Evolutionary conservation across 2,888 invertebrate genomes (phyloP).

Genomic region (Cerastis rubricosa): DNA sequence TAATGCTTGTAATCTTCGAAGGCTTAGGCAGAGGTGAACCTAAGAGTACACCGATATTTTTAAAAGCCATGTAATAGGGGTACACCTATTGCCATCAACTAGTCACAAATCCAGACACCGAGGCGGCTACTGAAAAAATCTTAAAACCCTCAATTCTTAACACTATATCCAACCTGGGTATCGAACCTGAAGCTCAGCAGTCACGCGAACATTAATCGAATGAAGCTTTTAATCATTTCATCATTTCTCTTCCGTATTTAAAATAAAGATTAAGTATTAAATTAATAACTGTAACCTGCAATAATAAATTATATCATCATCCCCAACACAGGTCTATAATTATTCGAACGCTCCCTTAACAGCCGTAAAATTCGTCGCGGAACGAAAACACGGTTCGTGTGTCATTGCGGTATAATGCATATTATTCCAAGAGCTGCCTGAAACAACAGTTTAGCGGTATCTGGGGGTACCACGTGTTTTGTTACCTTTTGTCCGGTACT

Average conservation of each 20-base stretch:
- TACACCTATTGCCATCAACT: background rate
- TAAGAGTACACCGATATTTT: background rate
- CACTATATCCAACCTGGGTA: background rate
- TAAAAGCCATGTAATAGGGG: too few relatives aligned
- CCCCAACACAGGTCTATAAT: slow-evolving; percentile 56
- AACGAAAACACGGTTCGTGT: slow-evolving; percentile 66
- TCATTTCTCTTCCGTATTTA: background rate
- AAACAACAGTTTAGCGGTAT: slow-evolving; percentile 78
- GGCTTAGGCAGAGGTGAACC: background rate
- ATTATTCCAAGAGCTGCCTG: slow-evolving; percentile 77
- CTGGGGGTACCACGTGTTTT: slow-evolving; percentile 73
- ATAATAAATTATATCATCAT: slow-evolving; percentile 54
- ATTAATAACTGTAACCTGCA: slow-evolving; percentile 21
- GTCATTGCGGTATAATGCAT: slow-evolving; percentile 68
- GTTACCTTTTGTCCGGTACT: slow-evolving; percentile 65
- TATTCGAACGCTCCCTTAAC: slow-evolving; percentile 57
- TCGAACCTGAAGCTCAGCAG: background rate
- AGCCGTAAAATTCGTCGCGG: slow-evolving; percentile 54
- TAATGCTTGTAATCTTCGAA: background rate
- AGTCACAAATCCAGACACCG: background rate
- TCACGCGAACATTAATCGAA: background rate
- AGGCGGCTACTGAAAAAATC: background rate
- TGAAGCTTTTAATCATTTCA: background rate
- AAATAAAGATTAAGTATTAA: slow-evolving; percentile 22
- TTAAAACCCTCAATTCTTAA: background rate